Base-by-base conservation (phyloP, 2,888 invertebrate species). In the Glyphotaelius pellucidus region DNA sequence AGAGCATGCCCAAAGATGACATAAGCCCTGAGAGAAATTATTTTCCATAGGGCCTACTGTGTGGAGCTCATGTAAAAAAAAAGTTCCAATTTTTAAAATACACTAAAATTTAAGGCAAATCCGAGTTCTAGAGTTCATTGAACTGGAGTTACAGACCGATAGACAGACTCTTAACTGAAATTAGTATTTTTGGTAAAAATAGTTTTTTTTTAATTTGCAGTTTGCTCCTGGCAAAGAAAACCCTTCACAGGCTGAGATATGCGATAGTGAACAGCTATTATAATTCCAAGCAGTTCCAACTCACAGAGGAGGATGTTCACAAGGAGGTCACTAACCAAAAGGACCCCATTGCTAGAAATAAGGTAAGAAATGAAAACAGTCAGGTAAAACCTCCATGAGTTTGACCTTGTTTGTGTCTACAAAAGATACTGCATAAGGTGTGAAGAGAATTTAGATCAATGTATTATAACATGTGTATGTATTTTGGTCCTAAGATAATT, bases 241-340 rank as follows among this genome's bases (percentile, higher is more conserved):
- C 95, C 42, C 95, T 96, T 1, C 95, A 95, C 92, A 94, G 95
- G 30, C 94, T 96, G 4, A 95, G 96, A 2, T 96, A 95, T 91
- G 94, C 95, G 0, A 93, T 96, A 3, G 96, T 96, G 15, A 95
- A 94, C 90, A 94, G 94, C 30, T 96, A 95, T 94, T 96, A 95
- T 94, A 94, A 94, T 1, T 95, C 95, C 5, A 95, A 95, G 94
- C 95, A 95, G 92, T 94, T 96, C 81, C 95, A 95, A 91, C 94
- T 95, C 15, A 92, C 91, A 0, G 91, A 92, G 14, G 92, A 92
- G 11, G 93, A 93, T 83, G 93, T 95, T 0, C 95, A 95, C 30
- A 95, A 95, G 91, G 95, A 96, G 92, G 94, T 95, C 0, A 95
- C 95, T 0, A 94, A 94, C 0, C 95, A 95, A 93, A 94, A 93